Base-by-base conservation (phyloP, 2,888 invertebrate genomes). In the Parnassius smintheus region DNA sequence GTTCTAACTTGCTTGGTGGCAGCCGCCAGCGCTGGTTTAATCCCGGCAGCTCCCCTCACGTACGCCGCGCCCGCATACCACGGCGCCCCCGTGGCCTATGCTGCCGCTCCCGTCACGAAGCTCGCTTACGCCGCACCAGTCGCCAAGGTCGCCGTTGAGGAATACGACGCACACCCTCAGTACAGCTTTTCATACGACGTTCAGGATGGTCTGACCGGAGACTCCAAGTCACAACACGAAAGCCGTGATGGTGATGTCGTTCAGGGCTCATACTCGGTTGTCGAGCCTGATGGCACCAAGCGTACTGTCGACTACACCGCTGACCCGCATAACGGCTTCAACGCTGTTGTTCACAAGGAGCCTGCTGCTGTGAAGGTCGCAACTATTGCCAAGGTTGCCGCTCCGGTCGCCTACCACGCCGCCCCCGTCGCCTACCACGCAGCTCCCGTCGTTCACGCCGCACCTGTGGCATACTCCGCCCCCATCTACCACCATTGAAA, bases 141-240 rank as follows among this genome's bases (percentile, higher is more conserved):
- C 56, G 81, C 80, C 59, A 73, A 73, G 62, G 74, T 72, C 63
- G 77, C 79, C 13, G 49, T 59, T 42, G 57, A 62, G 46, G 66
- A 61, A 56, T 65, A 61, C 58, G 60, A 81, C 65, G 75, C 53
- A 71, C 86, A 72, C 80, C 89, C 63, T 72, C 92, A 92, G 75
- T 93, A 93, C 85, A 89, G 87, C 75, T 93, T 89, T 81, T 88
- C 92, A 0, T 93, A 93, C 78, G 92, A 93, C 67, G 92, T 93
- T 12, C 92, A 93, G 72, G 93, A 93, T 69, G 82, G 86, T 65
- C 80, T 92, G 60, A 93, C 93, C 68, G 88, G 88, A 0, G 88
- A 88, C 77, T 85, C 86, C 67, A 91, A 91, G 80, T 76, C 75
- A 69, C 90, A 91, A 68, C 90, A 91, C 73, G 90, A 91, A 73